These are phyloP conservation scores for Scaptomyza caliginosa DNA, from an alignment of 2,888 invertebrate species.

Conservation along the genomic window DNA sequence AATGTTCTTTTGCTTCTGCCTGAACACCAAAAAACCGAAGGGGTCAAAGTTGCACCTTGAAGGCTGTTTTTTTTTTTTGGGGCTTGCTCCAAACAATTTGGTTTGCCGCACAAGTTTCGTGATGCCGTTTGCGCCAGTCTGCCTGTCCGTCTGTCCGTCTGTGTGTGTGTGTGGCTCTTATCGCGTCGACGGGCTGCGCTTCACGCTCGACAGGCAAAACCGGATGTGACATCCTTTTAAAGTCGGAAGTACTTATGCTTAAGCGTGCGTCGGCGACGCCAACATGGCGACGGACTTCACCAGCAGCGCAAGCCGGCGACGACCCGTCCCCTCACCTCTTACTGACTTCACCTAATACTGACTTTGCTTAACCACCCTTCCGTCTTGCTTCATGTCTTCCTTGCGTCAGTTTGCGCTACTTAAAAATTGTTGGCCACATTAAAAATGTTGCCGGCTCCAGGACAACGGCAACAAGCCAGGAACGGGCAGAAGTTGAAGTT, in stretches of 20 bases:
- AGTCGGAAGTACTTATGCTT: constrained; percentile 84
- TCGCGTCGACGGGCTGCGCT: constrained; percentile 75
- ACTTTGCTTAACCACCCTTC: constrained; percentile 2
- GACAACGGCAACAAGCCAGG: not conserved
- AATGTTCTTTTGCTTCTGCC: constrained; percentile 26
- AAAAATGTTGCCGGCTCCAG: constrained; percentile 39
- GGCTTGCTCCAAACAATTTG: constrained; percentile 17
- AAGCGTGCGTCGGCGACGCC: constrained; percentile 76
- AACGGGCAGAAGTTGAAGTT: not conserved
- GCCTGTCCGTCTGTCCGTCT: not conserved
- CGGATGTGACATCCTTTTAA: constrained; percentile 84
- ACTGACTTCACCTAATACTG: constrained; percentile 20
- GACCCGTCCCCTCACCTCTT: constrained; percentile 10
- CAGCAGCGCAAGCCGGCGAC: constrained; percentile 39
- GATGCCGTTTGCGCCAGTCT: constrained; percentile 12
- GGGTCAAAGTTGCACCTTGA: constrained; percentile 57
- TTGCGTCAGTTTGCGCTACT: constrained; percentile 69
- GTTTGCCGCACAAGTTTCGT: constrained; percentile 32
- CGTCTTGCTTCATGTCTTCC: constrained; percentile 5
- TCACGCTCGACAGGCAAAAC: constrained; percentile 74
- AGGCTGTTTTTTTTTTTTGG: no score
- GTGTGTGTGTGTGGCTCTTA: constrained; percentile 51
- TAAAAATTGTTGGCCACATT: constrained; percentile 74
- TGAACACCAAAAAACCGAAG: constrained; percentile 6
- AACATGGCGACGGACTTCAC: constrained; percentile 34